Evolutionary conservation across 2,113 vertebrate genomes (phyloP), one percentile per base, ranked within the genome.

Genomic region (Brachionichthys hirsutus): DNA sequence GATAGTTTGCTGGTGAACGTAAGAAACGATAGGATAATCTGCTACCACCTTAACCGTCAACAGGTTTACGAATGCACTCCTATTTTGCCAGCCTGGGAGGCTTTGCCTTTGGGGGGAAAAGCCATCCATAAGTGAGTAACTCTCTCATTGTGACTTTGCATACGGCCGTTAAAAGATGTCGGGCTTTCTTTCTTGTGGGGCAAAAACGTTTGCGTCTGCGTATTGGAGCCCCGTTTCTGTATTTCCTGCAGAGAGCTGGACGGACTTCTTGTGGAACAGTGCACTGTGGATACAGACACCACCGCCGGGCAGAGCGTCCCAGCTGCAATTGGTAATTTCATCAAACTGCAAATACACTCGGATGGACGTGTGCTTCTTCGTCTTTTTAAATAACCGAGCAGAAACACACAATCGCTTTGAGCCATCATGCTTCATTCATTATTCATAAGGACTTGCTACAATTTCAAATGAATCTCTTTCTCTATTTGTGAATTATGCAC

Each of bases 41-140:
- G 4, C 42, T 42, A 14, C 5, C 10, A 12, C 74, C 88, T 90
- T 88, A 89, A 89, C 81, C 49, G 13, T 56, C 12, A 22, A 1
- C 30, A 98, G 97, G 92, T 99, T 51, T 99, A 96, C 64, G 97
- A 99, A 80, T 96, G 96, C 63, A 95, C 97, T 64, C 94, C 94
- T 0, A 92, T 99, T 57, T 86, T 99, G 34, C 95, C 92, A 50
- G 94, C 95, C 3, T 99, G 97, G 97, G 97, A 94, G 44, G 94
- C 96, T 6, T 90, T 99, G 42, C 97, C 97, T 36, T 77, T 99
- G 83, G 97, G 93, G 82, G 97, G 97, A 78, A 98, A 94, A 83
- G 92, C 94, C 19, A 94, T 99, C 82, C 97, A 99, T 87, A 96
- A 92, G 97, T 98, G 92, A 94, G 93, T 90, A 45, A 16, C 63